These are phyloP conservation scores for Napeogenes sylphis DNA, from an alignment of 2,888 invertebrate species.

Conservation along the genomic window DNA sequence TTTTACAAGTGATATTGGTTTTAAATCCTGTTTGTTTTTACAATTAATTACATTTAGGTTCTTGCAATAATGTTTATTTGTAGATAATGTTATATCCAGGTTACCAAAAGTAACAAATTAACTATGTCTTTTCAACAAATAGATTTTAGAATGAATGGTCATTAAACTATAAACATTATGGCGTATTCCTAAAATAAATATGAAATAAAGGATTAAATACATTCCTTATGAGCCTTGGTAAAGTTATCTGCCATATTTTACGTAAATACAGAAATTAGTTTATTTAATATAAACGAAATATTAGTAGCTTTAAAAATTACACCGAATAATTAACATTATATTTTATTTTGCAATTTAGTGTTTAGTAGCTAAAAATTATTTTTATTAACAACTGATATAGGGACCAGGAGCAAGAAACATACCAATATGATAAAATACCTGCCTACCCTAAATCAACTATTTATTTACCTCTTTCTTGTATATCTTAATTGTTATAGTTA, in stretches of 20 bases:
- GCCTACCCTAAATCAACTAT: slow-evolving; percentile 24
- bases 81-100: slow-evolving; percentile 3
- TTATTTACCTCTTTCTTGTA: slow-evolving; percentile 28
- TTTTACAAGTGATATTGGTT: slow-evolving; percentile 28
- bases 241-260: not conserved
- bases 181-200: not conserved
- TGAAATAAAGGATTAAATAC: slow-evolving; percentile 4
- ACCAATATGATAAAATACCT: slow-evolving; percentile 6
- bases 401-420: slow-evolving; percentile 26
- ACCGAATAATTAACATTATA: not conserved
- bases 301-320: not conserved
- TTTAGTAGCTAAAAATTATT: not conserved
- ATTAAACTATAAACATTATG: not conserved
- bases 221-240: slow-evolving; percentile 17
- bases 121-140: not conserved
- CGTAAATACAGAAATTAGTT: not conserved
- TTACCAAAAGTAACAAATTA: slow-evolving; percentile 11
- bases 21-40: slow-evolving; percentile 16
- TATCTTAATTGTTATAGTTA: slow-evolving; percentile 26
- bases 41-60: slow-evolving; percentile 13
- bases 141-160: not conserved
- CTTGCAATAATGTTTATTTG: slow-evolving; percentile 13
- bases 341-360: not conserved
- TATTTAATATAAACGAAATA: not conserved
- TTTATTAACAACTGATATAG: slow-evolving; percentile 19